Conservation (phyloP, 2,113 vertebrate genomes). For the Cyanoderma ruficeps region DNA sequence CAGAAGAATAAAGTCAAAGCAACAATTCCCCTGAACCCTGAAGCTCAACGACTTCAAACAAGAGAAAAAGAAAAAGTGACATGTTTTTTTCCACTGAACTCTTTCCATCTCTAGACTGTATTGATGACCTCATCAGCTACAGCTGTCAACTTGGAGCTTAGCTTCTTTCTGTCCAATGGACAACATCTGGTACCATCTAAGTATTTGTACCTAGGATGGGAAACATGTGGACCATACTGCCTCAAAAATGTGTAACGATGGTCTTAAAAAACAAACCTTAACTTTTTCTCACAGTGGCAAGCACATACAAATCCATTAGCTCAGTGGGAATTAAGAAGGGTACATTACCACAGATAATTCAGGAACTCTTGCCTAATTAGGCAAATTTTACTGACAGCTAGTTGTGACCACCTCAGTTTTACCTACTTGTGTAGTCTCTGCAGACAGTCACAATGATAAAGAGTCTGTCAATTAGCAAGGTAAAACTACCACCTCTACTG, state of each 20-base stretch:
- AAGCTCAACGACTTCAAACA: conserved; percentile 83
- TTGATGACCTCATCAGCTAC: conserved; percentile 75
- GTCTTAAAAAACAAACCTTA: neutral
- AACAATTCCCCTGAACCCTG: conserved; percentile 76
- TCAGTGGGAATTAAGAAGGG: neutral
- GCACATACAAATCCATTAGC: neutral
- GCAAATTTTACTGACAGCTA: neutral
- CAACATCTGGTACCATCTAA: conserved; percentile 62
- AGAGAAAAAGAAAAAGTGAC: conserved; percentile 71
- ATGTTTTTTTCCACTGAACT: conserved; percentile 69
- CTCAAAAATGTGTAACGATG: neutral
- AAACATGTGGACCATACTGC: conserved; percentile 35
- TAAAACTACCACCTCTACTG: neutral
- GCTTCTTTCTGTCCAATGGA: neutral
- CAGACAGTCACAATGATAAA: neutral
- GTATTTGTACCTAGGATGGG: conserved; percentile 31
- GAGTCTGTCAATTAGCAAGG: neutral
- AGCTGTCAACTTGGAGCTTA: conserved; percentile 64
- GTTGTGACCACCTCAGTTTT: neutral
- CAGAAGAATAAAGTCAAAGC: conserved; percentile 78
- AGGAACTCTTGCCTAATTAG: neutral
- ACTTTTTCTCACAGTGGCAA: neutral
- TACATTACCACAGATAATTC: neutral
- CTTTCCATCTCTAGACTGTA: conserved; percentile 63
- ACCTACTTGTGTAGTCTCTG: neutral